Conservation (phyloP, 2,113 vertebrate species). For the Capreolus pygargus region DNA sequence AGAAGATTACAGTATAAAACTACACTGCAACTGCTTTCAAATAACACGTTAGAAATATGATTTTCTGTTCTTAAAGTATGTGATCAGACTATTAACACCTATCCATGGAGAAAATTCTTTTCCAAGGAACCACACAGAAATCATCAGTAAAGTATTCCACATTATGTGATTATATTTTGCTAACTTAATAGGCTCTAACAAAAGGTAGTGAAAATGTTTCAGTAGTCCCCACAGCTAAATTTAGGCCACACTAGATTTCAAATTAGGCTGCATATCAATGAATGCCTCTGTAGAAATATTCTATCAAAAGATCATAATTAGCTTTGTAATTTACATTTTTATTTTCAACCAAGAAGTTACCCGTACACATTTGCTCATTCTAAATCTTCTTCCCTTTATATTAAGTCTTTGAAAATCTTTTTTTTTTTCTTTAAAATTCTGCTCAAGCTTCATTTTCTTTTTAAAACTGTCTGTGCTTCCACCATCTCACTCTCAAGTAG, state of each 20-base stretch:
- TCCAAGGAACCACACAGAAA: neutral
- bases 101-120: neutral
- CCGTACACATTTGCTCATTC: neutral
- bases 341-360: neutral
- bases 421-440: neutral
- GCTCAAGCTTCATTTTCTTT: neutral
- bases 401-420: neutral
- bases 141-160: neutral
- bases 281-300: neutral
- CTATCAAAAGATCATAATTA: neutral
- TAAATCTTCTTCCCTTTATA: neutral
- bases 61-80: conserved; percentile 37
- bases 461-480: neutral
- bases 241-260: neutral
- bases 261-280: neutral
- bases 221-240: neutral
- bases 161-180: neutral
- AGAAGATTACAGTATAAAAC: conserved; percentile 51
- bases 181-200: neutral
- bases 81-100: neutral
- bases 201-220: neutral
- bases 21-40: neutral
- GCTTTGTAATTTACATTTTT: neutral
- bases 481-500: neutral
- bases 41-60: neutral